Evolutionary conservation across 2,888 invertebrate genomes (phyloP), one percentile per base, ranked within the genome.

Genomic region (Noctua janthina): DNA sequence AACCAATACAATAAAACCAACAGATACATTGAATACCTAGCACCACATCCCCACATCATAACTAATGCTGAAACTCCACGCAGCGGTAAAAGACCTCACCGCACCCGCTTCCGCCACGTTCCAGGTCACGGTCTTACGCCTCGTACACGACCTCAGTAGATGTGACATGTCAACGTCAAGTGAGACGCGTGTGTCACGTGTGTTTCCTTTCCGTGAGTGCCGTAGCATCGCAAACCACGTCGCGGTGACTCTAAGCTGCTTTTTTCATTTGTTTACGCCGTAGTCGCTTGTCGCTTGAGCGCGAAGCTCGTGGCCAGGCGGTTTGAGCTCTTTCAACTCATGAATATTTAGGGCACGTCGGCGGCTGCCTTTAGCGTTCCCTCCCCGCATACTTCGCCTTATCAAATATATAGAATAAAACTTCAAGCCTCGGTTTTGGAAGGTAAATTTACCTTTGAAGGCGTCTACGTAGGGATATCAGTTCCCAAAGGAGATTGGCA

Each of bases 291-390:
- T 67, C 74, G 76, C 74, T 74, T 59, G 17, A 72, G 35, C 46
- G 46, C 29, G 4, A 10, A 62, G 15, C 15, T 76, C 11, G 74
- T 62, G 49, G 49, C 62, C 74, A 15, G 49, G 7, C 39, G 15
- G 7, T 20, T 39, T 77, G 39, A 67, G 71, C 86, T 76, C 77
- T 82, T 82, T 80, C 76, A 79, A 75, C 83, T 91, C 87, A 91
- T 91, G 90, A 91, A 91, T 91, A 91, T 91, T 90, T 86, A 91
- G 87, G 78, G 84, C 91, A 90, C 91, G 91, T 90, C 80, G 66
- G n/a, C 76, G 76, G 81, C 77, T 82, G 69, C 86, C 87, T 85
- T 82, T 84, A 72, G 81, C 86, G 78, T 78, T 73, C 86, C 82
- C 82, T 23, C 74, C 82, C 69, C 78, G 85, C 86, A 86, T 89